A percentile compares a stretch with the other conserved stretches of the same genome.
Conservation (phyloP, 2,888 invertebrate species). For the Falcaria lacertinaria region DNA sequence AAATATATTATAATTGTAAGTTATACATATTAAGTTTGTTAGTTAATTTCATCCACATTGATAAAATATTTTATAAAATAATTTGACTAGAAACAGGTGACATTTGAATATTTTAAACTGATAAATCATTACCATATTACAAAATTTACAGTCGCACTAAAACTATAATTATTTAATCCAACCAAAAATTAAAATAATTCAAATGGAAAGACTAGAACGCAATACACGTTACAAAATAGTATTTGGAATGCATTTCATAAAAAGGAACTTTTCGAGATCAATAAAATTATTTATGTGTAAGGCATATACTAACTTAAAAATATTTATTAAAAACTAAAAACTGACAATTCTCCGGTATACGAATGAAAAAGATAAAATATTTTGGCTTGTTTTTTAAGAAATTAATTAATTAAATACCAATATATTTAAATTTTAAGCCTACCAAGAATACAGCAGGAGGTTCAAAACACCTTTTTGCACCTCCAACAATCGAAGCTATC, state of each 20-base stretch:
- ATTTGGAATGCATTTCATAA: constrained; percentile 34
- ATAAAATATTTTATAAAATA: constrained; percentile 58
- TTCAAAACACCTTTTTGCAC: background rate
- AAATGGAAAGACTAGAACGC: constrained; percentile 10
- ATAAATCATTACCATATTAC: constrained; percentile 50
- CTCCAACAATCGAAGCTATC: background rate
- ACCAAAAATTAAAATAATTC: constrained; percentile 9
- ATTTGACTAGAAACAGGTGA: constrained; percentile 73
- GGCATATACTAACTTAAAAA: constrained; percentile 11
- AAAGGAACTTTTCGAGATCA: constrained; percentile 42
- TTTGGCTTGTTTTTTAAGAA: no score
- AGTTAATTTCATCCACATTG: constrained; percentile 49
- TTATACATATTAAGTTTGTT: constrained; percentile 4
- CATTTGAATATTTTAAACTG: constrained; percentile 36
- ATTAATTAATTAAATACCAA: no score
- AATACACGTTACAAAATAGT: constrained; percentile 22
- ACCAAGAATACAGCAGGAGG: background rate
- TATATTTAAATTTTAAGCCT: no score
- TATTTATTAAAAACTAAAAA: background rate
- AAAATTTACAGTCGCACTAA: constrained; percentile 68
- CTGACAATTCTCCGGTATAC: no score
- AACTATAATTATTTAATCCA: constrained; percentile 8
- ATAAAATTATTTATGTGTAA: constrained; percentile 15
- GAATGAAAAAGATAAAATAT: no score
- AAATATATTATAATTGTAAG: no score